Evolutionary conservation across 2,113 vertebrate genomes (phyloP).

Genomic region (Mystacornis crossleyi): DNA sequence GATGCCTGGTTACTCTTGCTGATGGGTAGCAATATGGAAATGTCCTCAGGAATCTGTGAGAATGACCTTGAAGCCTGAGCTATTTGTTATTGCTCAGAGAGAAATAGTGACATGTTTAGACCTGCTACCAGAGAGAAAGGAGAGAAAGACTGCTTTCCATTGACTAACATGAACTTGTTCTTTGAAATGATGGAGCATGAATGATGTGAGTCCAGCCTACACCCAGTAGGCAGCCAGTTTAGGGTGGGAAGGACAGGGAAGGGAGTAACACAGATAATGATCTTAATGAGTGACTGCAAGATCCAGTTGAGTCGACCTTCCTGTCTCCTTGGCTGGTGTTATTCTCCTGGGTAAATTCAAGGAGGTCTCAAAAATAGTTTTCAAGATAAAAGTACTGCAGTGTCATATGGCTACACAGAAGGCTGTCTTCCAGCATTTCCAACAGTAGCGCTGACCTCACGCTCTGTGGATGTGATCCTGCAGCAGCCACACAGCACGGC

Average conservation of each 20-base stretch:
- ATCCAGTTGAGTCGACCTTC: neutral
- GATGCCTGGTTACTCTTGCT: neutral
- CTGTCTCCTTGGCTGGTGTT: slow-evolving; percentile 1
- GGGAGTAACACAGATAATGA: neutral
- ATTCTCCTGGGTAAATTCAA: slow-evolving; percentile 24
- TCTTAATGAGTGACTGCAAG: slow-evolving; percentile 2
- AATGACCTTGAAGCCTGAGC: neutral
- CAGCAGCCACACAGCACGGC: neutral
- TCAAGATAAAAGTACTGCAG: neutral
- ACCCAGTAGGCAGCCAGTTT: neutral
- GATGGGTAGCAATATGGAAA: neutral
- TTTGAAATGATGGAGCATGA: neutral
- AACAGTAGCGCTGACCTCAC: neutral
- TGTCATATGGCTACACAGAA: neutral
- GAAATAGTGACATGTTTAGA: neutral
- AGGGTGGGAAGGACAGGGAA: neutral
- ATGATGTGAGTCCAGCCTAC: neutral
- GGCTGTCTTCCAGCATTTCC: neutral
- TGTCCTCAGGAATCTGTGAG: neutral
- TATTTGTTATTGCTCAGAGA: neutral
- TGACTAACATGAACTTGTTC: neutral
- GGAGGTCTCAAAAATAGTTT: neutral
- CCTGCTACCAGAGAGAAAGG: neutral
- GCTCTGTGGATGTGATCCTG: neutral
- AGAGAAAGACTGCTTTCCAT: neutral